Evolutionary conservation across 2,888 invertebrate genomes (phyloP).

Genomic region (Andricus curvator): DNA sequence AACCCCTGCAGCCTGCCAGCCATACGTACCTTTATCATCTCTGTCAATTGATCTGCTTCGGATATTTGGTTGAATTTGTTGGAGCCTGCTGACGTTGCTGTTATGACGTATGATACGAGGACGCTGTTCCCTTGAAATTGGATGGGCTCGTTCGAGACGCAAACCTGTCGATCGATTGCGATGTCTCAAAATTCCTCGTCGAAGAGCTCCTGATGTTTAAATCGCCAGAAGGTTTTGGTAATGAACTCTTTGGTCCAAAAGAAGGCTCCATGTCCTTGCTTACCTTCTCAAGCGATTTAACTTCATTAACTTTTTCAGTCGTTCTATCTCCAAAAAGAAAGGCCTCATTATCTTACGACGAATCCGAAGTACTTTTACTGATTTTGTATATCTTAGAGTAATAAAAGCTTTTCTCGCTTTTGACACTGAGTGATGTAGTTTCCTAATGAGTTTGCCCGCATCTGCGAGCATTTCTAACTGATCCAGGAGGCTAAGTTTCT

Average conservation of each 20-base stretch:
- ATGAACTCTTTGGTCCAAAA: neutral
- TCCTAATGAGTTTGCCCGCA: neutral
- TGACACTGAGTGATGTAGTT: neutral
- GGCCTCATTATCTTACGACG: neutral
- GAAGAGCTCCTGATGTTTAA: slow-evolving; percentile 6
- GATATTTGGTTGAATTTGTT: too few species aligned
- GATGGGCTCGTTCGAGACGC: too few species aligned
- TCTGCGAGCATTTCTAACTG: neutral
- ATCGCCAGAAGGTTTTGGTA: neutral
- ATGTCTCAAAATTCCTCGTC: neutral
- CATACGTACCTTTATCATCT: too few species aligned
- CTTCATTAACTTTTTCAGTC: neutral
- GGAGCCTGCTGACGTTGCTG: too few species aligned
- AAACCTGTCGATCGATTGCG: neutral
- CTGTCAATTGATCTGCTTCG: too few species aligned
- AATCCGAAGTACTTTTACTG: neutral
- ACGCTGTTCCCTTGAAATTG: too few species aligned
- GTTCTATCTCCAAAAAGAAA: neutral
- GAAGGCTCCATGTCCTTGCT: neutral
- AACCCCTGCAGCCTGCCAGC: too few species aligned
- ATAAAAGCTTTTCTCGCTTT: neutral
- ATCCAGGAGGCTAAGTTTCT: neutral
- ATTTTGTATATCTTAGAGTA: neutral
- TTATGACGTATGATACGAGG: too few species aligned
- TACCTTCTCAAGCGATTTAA: neutral